Conservation (phyloP, 2,113 vertebrate species). For the Setophaga petechia region DNA sequence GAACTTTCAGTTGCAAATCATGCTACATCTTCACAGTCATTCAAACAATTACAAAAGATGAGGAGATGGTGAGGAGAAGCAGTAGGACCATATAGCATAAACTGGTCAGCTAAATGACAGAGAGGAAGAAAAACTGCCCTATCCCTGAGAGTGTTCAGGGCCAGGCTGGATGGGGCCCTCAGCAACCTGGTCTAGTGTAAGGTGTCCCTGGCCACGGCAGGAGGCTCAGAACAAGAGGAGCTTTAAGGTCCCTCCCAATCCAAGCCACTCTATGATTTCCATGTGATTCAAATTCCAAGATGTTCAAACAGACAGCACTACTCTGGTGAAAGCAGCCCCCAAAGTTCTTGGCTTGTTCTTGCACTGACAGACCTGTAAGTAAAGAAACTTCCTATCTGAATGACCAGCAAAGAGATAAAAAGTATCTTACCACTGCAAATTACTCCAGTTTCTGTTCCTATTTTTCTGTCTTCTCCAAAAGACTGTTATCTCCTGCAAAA, state of each 20-base stretch:
- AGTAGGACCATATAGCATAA: neutral
- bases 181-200: neutral
- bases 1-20: neutral
- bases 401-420: neutral
- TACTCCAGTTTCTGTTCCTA: neutral
- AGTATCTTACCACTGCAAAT: neutral
- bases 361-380: neutral
- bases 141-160: neutral
- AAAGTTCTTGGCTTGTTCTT: neutral
- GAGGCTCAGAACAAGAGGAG: neutral
- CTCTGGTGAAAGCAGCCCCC: neutral
- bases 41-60: neutral
- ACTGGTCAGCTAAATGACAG: neutral
- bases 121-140: neutral
- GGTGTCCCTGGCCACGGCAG: accelerated
- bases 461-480: neutral
- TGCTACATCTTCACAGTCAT: neutral
- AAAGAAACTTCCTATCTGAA: neutral
- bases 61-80: neutral
- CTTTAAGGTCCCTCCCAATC: neutral
- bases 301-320: neutral
- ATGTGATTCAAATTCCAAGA: neutral
- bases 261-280: neutral
- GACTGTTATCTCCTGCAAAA: neutral
- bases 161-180: neutral